Evolutionary conservation across 1,140 invertebrate genomes (phyloP).

Genomic region (Lethrus apterus): DNA sequence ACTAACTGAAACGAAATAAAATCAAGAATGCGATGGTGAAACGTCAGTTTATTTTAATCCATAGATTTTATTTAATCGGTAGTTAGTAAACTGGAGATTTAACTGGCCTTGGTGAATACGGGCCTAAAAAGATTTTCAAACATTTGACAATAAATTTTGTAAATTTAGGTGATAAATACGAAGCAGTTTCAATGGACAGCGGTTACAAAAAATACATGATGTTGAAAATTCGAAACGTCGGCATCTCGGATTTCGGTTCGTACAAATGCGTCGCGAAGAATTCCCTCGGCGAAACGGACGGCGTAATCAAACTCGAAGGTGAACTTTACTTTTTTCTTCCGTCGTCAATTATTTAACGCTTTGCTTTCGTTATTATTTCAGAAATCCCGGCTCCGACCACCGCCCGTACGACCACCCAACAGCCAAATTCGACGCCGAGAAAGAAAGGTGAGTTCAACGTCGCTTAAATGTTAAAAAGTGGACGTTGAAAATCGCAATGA

Average conservation of each 20-base stretch:
- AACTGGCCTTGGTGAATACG: too few species aligned
- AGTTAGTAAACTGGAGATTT: too few species aligned
- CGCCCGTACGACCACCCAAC: slow-evolving; percentile 29
- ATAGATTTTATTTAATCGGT: too few species aligned
- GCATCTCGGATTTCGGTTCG: slow-evolving; percentile 71
- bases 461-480: too few species aligned
- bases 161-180: slow-evolving; percentile 71
- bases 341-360: neutral
- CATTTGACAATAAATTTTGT: slow-evolving; percentile 10
- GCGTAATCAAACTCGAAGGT: slow-evolving; percentile 89
- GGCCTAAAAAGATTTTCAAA: too few species aligned
- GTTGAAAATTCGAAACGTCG: slow-evolving; percentile 75
- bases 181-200: slow-evolving; percentile 67
- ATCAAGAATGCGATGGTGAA: too few species aligned
- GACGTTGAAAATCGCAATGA: too few species aligned
- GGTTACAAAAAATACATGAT: slow-evolving; percentile 84
- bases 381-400: slow-evolving; percentile 40
- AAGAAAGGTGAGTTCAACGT: slow-evolving; percentile 41
- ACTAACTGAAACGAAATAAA: too few species aligned
- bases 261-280: slow-evolving; percentile 93
- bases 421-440: slow-evolving; percentile 27
- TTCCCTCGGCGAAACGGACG: slow-evolving; percentile 85
- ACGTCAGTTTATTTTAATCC: too few species aligned
- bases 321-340: slow-evolving; percentile 32
- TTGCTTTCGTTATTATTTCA: slow-evolving; percentile 22